Base-by-base conservation (phyloP, 1,140 invertebrate species). In the Diorhabda elongata region DNA sequence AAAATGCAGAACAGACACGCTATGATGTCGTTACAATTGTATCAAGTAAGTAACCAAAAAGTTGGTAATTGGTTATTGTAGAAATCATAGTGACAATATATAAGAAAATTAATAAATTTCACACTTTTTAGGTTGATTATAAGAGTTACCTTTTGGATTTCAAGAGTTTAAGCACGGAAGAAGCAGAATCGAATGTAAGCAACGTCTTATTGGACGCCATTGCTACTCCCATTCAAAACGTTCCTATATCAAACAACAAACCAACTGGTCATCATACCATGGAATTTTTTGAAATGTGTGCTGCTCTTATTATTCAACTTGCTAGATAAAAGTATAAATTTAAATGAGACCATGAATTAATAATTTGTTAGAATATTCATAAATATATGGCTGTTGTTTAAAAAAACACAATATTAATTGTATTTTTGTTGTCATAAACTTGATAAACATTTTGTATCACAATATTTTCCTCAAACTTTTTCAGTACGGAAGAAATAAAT, bases 281-380 rank as follows among this genome's bases (percentile, higher is more conserved):
- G 93, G 97, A 99, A 85, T 99, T 99, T 84, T 99, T 99, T 82
- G 98, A 99, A 85, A 98, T 99, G 96, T 99, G 98, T 83, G 96
- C 98, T 42, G 93, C 95, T 43, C 85, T 99, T 9, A 99, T 99
- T 75, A 97, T 97, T 62, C 96, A 99, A 77, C 84, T 99, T 62
- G 97, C 98, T 44, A 92, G 97, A 83, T 99, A 87, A 83, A 61
- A 62, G 47, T 41, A 26, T 26, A 26, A 26, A 26, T 26, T 26
- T 26, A 26, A 26, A 26, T 26, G 26, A 26, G 9, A 58, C 26
- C 26, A 26, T 26, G 26, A 26, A 3, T 58, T 4, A 3, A 58
- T 58, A 58, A 58, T 26, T 26, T 26, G 26, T 26, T 26, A 26
- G 26, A 26, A 26, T 26, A 26, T 26, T 26, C 26, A 26, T 26